Conservation (phyloP, 1,140 invertebrate genomes). For the Hydropsyche tenuis region DNA sequence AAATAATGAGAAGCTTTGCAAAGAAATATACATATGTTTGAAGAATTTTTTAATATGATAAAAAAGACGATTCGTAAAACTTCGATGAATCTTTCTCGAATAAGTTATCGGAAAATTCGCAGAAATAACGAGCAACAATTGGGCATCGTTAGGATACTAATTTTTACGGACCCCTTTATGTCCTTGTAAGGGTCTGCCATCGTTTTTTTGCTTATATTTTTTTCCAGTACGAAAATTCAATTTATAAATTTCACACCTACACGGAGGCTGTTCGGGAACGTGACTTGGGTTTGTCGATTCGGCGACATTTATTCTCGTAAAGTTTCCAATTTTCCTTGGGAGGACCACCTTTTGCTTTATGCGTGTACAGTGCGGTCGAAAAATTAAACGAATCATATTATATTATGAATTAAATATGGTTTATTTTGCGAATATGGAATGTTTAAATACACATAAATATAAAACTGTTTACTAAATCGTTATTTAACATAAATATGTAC, state of each 20-base stretch:
- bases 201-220: neutral
- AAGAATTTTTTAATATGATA: no score
- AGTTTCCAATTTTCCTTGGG: conserved; percentile 29
- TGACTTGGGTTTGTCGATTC: conserved; percentile 29
- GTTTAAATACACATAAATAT: no score
- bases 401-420: no score
- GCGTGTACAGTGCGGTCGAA: neutral
- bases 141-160: neutral
- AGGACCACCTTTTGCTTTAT: conserved; percentile 13
- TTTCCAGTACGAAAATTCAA: conserved; percentile 25
- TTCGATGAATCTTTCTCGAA: neutral
- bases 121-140: neutral
- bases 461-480: no score
- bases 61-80: neutral
- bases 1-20: no score
- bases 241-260: conserved; percentile 34
- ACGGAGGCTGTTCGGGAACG: neutral
- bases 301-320: conserved; percentile 33
- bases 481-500: no score
- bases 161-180: neutral
- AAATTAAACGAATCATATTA: no score
- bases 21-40: no score
- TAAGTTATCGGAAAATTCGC: neutral
- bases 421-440: no score
- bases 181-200: neutral